Conservation (phyloP, 2,113 vertebrate species). For the Tringa solitaria region DNA sequence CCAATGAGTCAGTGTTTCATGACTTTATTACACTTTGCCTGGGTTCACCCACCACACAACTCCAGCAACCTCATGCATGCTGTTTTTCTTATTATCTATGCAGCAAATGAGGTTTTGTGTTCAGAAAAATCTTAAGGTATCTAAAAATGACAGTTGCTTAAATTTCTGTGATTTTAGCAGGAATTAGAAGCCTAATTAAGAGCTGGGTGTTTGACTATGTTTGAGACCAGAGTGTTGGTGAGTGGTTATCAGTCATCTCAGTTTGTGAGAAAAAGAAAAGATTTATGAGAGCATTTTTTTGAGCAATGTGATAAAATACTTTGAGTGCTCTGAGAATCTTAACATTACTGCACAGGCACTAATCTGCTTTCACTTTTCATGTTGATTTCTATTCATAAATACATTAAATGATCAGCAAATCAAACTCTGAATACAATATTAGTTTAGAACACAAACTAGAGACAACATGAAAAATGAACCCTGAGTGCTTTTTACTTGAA, state of each 20-base stretch:
- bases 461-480: slow-evolving; percentile 17
- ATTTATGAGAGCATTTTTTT: neutral
- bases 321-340: neutral
- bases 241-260: neutral
- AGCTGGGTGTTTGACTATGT: neutral
- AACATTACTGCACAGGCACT: neutral
- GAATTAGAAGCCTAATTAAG: neutral
- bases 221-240: neutral
- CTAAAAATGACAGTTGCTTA: neutral
- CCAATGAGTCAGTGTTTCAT: neutral
- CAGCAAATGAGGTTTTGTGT: neutral
- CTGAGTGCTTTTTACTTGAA: slow-evolving; percentile 24
- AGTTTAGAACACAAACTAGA: neutral
- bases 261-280: neutral
- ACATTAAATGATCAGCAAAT: slow-evolving; percentile 11
- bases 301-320: neutral
- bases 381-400: slow-evolving; percentile 17
- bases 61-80: neutral
- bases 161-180: neutral
- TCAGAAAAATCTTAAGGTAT: neutral
- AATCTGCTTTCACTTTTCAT: slow-evolving; percentile 9
- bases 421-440: neutral
- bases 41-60: rapidly evolving
- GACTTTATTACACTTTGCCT: neutral
- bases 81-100: neutral